These are phyloP conservation scores for Amblyopsis rosae DNA, from an alignment of 2,113 vertebrate genomes.

Conservation along the genomic window DNA sequence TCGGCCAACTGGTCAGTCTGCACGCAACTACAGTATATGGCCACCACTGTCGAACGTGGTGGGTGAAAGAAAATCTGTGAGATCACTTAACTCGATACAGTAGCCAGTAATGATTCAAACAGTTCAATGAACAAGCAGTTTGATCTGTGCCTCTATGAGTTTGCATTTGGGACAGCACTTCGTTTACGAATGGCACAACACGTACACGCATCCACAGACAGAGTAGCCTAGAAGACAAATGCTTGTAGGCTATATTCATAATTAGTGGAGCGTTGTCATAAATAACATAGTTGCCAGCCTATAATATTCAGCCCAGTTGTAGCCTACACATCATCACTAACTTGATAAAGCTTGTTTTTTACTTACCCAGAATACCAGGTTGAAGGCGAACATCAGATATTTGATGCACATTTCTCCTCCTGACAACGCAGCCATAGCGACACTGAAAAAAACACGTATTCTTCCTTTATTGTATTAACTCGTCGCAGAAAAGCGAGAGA, in stretches of 20 bases:
- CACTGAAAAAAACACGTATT: constrained; percentile 5
- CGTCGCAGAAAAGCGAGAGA: constrained; percentile 5
- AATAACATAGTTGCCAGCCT: no score
- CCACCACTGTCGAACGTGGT: constrained; percentile 22
- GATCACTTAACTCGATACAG: not conserved
- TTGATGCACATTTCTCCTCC: constrained; percentile 93
- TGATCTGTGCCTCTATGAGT: not conserved
- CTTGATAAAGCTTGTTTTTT: not conserved
- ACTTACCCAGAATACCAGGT: constrained; percentile 96
- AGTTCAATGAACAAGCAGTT: not conserved
- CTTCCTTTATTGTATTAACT: not conserved
- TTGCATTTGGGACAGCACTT: constrained; percentile 24
- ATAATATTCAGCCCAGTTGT: no score
- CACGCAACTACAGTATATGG: constrained; percentile 33
- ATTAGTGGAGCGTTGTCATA: not conserved
- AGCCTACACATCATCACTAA: not conserved
- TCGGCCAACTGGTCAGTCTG: constrained; percentile 30
- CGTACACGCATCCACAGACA: not conserved
- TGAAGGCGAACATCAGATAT: constrained; percentile 92
- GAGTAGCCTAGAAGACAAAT: not conserved
- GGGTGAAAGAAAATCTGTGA: constrained; percentile 11
- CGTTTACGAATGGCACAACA: not conserved
- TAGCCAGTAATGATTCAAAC: not conserved
- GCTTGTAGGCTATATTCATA: no score
- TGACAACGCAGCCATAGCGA: constrained; percentile 80